Evolutionary conservation across 2,113 vertebrate species (phyloP).

Genomic region (Labrus mixtus): DNA sequence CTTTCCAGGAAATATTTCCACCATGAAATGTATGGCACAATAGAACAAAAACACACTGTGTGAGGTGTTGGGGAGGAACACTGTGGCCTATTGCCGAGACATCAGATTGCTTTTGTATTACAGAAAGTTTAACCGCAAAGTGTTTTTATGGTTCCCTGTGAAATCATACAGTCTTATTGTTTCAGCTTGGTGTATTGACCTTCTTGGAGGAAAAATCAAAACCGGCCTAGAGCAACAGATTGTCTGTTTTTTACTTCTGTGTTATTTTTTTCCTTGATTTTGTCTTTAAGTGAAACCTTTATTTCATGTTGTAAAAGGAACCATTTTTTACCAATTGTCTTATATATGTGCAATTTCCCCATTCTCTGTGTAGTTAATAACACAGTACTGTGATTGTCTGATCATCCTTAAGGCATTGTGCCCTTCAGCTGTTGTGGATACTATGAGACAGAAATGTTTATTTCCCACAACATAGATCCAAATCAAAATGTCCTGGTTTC

Average conservation of each 20-base stretch:
- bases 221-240: slow-evolving; percentile 30
- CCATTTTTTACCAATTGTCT: slow-evolving; percentile 38
- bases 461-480: slow-evolving; percentile 57
- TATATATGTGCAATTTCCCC: neutral
- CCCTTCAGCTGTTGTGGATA: slow-evolving; percentile 38
- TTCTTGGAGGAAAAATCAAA: slow-evolving; percentile 35
- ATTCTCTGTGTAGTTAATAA: slow-evolving; percentile 36
- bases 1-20: slow-evolving; percentile 61
- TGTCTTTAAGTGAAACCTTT: slow-evolving; percentile 34
- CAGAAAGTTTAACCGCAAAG: slow-evolving; percentile 48
- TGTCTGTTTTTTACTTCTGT: slow-evolving; percentile 14
- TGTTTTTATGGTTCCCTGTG: slow-evolving; percentile 38
- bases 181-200: slow-evolving; percentile 34
- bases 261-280: slow-evolving; percentile 18
- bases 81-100: slow-evolving; percentile 31
- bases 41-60: slow-evolving; percentile 39
- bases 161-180: slow-evolving; percentile 44
- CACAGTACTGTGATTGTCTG: slow-evolving; percentile 35
- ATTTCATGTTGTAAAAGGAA: slow-evolving; percentile 28
- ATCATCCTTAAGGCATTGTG: slow-evolving; percentile 34
- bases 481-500: slow-evolving; percentile 57
- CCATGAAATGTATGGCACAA: slow-evolving; percentile 62
- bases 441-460: slow-evolving; percentile 26
- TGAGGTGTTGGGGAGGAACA: slow-evolving; percentile 42
- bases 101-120: slow-evolving; percentile 51